phyloP scores from a whole-genome alignment of 1,140 invertebrate genomes.

The Lordiphosa stackelbergi region DNA sequence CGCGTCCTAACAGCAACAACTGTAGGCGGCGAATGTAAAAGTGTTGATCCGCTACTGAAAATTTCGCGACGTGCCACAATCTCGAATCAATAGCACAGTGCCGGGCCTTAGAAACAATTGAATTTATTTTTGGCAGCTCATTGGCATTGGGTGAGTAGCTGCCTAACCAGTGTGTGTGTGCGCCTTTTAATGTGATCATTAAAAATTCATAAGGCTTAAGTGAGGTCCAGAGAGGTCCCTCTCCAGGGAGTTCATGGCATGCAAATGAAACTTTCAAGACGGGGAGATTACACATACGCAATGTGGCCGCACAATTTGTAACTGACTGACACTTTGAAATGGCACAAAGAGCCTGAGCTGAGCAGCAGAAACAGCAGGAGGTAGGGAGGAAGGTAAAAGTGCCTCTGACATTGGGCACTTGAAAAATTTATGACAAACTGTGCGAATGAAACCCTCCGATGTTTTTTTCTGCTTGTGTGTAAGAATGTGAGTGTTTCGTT shows the following conservation, averaged over 20 bases:
- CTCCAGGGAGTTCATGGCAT: slow-evolving; percentile 13
- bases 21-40: slow-evolving; percentile 18
- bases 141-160: slow-evolving; percentile 25
- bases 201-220: slow-evolving; percentile 57
- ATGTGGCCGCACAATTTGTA: slow-evolving; percentile 15
- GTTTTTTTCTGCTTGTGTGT: slow-evolving; percentile 13
- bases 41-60: slow-evolving; percentile 13
- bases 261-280: slow-evolving; percentile 8
- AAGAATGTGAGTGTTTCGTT: slow-evolving; percentile 30
- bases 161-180: slow-evolving; percentile 25
- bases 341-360: slow-evolving; percentile 21
- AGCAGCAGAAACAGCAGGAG: slow-evolving; percentile 8
- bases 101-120: slow-evolving; percentile 19
- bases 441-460: slow-evolving; percentile 31
- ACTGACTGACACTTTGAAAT: slow-evolving; percentile 34
- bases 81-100: slow-evolving; percentile 32
- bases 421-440: slow-evolving; percentile 42
- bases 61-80: slow-evolving; percentile 48
- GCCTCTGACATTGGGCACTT: slow-evolving; percentile 22
- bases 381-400: not conserved
- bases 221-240: slow-evolving; percentile 28
- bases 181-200: slow-evolving; percentile 30
- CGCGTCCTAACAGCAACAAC: slow-evolving; percentile 36
- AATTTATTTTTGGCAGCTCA: slow-evolving; percentile 48
- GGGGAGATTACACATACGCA: slow-evolving; percentile 37